phyloP scores from a whole-genome alignment of 2,797 vertebrate species.

The Psittacula echo region DNA sequence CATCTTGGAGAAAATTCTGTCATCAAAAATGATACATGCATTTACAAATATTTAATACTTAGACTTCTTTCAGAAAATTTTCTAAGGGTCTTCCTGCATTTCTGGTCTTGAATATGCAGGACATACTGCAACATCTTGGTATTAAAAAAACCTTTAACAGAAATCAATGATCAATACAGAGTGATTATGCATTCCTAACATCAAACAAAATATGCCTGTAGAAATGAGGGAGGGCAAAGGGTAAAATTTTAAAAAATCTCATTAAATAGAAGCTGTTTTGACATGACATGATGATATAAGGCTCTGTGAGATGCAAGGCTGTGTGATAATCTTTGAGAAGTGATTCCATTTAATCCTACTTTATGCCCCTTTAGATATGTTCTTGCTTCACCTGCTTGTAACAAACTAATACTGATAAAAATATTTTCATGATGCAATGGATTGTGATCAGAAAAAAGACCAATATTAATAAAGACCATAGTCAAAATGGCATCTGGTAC shows the following conservation, averaged over 20 bases:
- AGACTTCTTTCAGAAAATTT: background rate
- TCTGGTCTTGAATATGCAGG: background rate
- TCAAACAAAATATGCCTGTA: background rate
- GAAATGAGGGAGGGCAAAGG: background rate
- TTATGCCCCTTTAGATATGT: background rate
- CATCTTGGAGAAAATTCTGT: background rate
- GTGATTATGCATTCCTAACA: background rate
- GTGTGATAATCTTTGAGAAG: constrained; percentile 19
- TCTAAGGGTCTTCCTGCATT: background rate
- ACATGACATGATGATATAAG: background rate
- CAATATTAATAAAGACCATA: background rate
- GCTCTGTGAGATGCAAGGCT: background rate
- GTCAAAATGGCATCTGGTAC: background rate
- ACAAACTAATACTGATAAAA: background rate
- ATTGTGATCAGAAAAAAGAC: background rate
- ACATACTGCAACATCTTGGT: background rate
- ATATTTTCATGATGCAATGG: background rate
- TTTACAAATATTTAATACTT: background rate
- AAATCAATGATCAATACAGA: background rate
- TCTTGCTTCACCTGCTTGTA: background rate
- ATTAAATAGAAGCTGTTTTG: constrained; percentile 8
- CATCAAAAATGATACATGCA: background rate
- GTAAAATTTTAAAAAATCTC: background rate
- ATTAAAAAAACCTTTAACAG: background rate
- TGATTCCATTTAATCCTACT: constrained; percentile 17